These are phyloP conservation scores for Solea solea DNA, from an alignment of 2,113 vertebrate genomes.

Conservation along the genomic window DNA sequence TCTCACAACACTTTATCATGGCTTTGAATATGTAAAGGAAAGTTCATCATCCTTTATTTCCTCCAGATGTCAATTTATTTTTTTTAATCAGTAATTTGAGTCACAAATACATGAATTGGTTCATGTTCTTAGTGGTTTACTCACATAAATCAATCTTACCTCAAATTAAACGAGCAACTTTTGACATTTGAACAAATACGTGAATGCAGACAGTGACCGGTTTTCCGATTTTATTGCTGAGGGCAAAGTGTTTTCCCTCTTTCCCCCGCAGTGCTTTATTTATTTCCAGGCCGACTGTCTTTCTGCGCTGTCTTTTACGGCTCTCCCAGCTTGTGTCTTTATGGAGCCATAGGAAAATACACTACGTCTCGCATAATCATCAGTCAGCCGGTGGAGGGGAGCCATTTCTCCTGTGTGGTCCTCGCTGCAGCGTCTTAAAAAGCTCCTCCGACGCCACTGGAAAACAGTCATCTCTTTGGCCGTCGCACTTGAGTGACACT, in stretches of 20 bases:
- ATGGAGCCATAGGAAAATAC: constrained; percentile 77
- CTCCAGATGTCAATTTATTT: constrained; percentile 5
- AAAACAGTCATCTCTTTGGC: constrained; percentile 79
- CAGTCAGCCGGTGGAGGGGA: constrained; percentile 61
- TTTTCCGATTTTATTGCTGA: constrained; percentile 48
- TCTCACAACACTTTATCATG: constrained; percentile 56
- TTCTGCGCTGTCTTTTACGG: constrained; percentile 66
- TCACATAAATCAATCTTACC: constrained; percentile 4
- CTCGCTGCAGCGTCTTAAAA: constrained; percentile 45
- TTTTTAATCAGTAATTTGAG: constrained; percentile 5
- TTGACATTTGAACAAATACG: constrained; percentile 56
- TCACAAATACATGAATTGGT: background rate
- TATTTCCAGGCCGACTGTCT: constrained; percentile 71
- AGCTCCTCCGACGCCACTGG: constrained; percentile 56
- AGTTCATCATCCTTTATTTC: constrained; percentile 49
- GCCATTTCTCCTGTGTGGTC: constrained; percentile 81
- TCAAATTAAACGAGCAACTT: constrained; percentile 18
- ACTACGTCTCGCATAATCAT: constrained; percentile 76
- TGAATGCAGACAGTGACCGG: constrained; percentile 40
- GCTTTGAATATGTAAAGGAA: constrained; percentile 56
- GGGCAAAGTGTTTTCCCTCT: constrained; percentile 40
- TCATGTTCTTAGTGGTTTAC: background rate
- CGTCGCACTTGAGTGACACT: constrained; percentile 63
- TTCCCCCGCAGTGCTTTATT: constrained; percentile 67
- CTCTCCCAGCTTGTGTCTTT: constrained; percentile 74